Evolutionary conservation across 2,797 vertebrate genomes (phyloP), one percentile per base, ranked within the genome.

Genomic region (Xenopus petersii): DNA sequence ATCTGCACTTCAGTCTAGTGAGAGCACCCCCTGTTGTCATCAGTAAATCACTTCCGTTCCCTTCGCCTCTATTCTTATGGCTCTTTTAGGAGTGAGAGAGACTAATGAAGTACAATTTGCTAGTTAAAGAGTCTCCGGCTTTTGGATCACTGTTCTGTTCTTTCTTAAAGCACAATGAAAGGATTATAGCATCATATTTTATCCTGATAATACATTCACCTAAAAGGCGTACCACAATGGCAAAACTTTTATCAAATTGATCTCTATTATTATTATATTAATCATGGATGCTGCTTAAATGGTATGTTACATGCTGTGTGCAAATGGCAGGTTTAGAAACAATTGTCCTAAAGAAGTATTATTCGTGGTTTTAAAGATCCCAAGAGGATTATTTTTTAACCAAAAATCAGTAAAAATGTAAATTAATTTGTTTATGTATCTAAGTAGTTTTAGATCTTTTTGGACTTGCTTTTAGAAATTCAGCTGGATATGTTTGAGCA

Each of bases 11-110:
- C 86, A 89, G 86, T 86, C 89, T 87, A 84, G 89, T 81, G 86
- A 88, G 90, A 89, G 88, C 89, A 92, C 89, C 91, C 84, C 90
- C 90, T 92, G 90, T 87, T 91, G 91, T 86, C 90, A 89, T 82
- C 85, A 79, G 88, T 81, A 91, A 92, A 91, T 92, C 91, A 88
- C 86, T 88, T 90, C 90, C 73, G 80, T 83, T 86, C 90, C 81
- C 81, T 67, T 67, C 61, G 47, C 71, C 68, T 79, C 85, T 84
- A 82, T 84, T 87, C 85, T 70, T 84, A 84, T 85, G 85, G 88
- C 86, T 89, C 89, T 90, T 92, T 92, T 89, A 87, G 82, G 90
- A 86, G 88, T 88, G 90, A 88, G 88, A 92, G 87, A 88, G 87
- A 86, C 86, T 91, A 91, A 85, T 91, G 92, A 92, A 87, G 79